Base-by-base conservation (phyloP, 2,797 vertebrate species). In the Poecilia picta region DNA sequence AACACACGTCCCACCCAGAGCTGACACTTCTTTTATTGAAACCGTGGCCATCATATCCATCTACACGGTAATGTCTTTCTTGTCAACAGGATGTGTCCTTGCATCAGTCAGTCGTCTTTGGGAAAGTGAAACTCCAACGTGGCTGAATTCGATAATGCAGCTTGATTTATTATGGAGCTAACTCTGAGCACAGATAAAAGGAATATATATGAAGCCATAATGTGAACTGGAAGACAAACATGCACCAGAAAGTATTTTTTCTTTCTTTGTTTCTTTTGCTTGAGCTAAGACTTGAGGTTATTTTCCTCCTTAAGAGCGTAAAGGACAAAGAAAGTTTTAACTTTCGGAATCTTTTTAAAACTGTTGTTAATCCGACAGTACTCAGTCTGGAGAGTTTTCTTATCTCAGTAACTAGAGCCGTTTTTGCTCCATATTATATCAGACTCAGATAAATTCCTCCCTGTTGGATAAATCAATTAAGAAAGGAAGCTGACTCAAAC, bases 11-110 rank as follows among this genome's bases (percentile, higher is more conserved):
- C n/a, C 31, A 71, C 64, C 72, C 78, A 6, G 59, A 87, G 80
- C 81, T 73, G 80, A 83, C 81, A 31, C 75, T n/a, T 53, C 47
- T 78, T 28, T 84, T 76, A 81, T 80, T 25, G 18, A 41, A 72
- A 59, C 59, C 10, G 23, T 57, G 47, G 70, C 76, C 76, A 2
- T 76, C 80, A 41, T 46, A 76, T 87, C 81, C 79, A 43, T 87
- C 77, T 39, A 81, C 11, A 12, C 2, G 8, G 71, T 83, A 79
- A 87, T 64, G 84, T 28, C 83, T 78, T 85, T 28, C 83, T 78
- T 85, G 85, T 82, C 89, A 86, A 81, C 84, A 78, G 74, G 83
- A 89, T 75, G 88, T 81, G 88, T 85, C 90, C 86, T 85, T 75
- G 87, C 88, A 78, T 91, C 87, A 78, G 85, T 82, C 75, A 8